phyloP scores from a whole-genome alignment of 2,113 vertebrate species.

The Dendrocopos noguchii region DNA sequence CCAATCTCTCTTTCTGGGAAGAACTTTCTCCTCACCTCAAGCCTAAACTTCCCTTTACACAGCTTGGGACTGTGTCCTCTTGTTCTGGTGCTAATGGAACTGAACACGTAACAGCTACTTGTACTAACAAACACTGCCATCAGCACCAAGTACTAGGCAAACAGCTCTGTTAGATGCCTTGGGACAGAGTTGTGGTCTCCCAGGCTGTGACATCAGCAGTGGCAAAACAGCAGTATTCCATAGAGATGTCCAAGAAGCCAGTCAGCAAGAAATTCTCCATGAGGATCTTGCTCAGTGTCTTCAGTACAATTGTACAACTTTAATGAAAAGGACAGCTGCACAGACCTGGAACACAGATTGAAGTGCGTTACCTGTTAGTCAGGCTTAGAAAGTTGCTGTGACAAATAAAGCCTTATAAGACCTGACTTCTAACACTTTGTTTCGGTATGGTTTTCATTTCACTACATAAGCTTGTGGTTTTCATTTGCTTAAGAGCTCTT shows the following conservation, averaged over 20 bases:
- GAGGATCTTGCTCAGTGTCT: not conserved
- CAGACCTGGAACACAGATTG: not conserved
- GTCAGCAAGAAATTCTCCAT: not conserved
- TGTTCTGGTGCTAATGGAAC: not conserved
- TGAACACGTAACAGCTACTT: not conserved
- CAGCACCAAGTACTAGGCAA: not conserved
- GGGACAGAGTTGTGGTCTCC: not conserved
- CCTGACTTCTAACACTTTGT: not conserved
- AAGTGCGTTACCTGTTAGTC: not conserved
- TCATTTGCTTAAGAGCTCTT: not conserved
- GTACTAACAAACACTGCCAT: not conserved
- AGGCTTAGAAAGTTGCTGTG: not conserved
- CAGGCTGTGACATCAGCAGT: not conserved
- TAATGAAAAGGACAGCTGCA: not conserved
- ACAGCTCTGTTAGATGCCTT: not conserved
- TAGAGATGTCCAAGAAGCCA: not conserved
- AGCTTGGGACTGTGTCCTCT: too few species aligned
- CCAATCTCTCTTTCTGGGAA: too few species aligned
- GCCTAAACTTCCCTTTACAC: too few species aligned
- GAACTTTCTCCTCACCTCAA: too few species aligned
- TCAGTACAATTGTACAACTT: not conserved
- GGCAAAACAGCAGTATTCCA: not conserved
- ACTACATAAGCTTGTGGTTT: not conserved
- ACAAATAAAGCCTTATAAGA: not conserved
- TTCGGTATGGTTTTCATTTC: not conserved